Evolutionary conservation across 2,888 invertebrate species (phyloP).

Genomic region (Crepidodera aurea): DNA sequence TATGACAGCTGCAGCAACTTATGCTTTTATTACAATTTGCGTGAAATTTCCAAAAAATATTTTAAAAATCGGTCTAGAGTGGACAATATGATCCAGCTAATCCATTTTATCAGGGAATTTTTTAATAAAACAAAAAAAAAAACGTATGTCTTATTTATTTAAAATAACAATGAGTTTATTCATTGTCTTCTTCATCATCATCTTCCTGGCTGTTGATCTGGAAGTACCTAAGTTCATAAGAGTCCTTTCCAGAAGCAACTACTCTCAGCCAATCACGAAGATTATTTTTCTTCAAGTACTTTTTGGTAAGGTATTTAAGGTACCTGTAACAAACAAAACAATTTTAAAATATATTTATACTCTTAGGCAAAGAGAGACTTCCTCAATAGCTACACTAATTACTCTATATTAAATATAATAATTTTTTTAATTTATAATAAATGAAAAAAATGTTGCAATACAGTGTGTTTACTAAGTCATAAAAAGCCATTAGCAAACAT

Average conservation of each 20-base stretch:
- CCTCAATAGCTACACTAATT: too few species aligned
- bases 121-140: too few species aligned
- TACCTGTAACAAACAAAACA: constrained; percentile 72
- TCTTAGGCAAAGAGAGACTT: too few species aligned
- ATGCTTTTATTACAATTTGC: too few species aligned
- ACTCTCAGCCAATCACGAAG: constrained; percentile 99
- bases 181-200: constrained; percentile 86
- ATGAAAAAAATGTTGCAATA: constrained; percentile 43
- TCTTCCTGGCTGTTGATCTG: constrained; percentile 86
- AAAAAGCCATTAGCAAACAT: constrained; percentile 40
- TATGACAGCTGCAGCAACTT: too few species aligned
- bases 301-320: constrained; percentile 98
- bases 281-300: constrained; percentile 99
- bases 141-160: constrained; percentile 20
- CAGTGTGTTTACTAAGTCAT: constrained; percentile 44
- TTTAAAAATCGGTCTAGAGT: too few species aligned
- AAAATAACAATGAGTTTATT: constrained; percentile 65
- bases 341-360: too few species aligned
- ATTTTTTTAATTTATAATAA: too few species aligned
- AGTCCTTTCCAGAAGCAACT: constrained; percentile 95
- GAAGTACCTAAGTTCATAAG: constrained; percentile 99
- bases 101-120: too few species aligned
- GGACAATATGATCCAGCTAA: too few species aligned
- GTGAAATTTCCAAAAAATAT: too few species aligned
- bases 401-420: too few species aligned